Evolutionary conservation across 2,797 vertebrate species (phyloP).

Genomic region (Triplophysa bombifrons): DNA sequence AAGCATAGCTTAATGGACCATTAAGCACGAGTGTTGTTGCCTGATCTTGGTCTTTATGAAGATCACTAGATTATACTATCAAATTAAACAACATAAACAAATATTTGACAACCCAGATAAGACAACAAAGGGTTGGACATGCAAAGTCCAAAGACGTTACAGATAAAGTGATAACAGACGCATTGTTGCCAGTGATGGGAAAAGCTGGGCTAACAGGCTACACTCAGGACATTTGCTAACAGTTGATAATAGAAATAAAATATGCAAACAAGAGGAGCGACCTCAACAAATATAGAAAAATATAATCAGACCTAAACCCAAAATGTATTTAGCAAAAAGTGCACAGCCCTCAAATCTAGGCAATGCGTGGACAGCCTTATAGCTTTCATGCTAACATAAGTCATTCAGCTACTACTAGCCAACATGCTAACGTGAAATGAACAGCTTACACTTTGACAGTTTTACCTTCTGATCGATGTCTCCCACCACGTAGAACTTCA

Average conservation of each 20-base stretch:
- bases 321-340: too few species aligned
- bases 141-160: neutral
- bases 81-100: neutral
- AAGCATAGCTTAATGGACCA: neutral
- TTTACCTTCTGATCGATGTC: slow-evolving; percentile 93
- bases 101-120: neutral
- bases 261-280: neutral
- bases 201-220: slow-evolving; percentile 15
- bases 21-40: neutral
- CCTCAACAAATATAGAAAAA: neutral
- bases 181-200: slow-evolving; percentile 24
- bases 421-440: slow-evolving; percentile 45
- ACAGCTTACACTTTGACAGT: slow-evolving; percentile 26
- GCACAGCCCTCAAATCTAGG: too few species aligned
- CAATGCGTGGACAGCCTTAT: neutral
- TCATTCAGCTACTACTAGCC: slow-evolving; percentile 52
- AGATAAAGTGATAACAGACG: neutral
- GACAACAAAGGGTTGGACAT: too few species aligned
- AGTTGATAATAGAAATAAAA: neutral
- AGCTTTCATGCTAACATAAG: slow-evolving; percentile 18
- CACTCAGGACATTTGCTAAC: neutral
- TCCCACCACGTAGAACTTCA: slow-evolving; percentile 96
- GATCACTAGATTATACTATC: too few species aligned
- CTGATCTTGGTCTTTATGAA: neutral
- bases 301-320: neutral